Percentiles rank a stretch among this genome's conserved stretches.
Evolutionary conservation across 2,888 invertebrate species (phyloP).

Genomic region (Plutella xylostella): DNA sequence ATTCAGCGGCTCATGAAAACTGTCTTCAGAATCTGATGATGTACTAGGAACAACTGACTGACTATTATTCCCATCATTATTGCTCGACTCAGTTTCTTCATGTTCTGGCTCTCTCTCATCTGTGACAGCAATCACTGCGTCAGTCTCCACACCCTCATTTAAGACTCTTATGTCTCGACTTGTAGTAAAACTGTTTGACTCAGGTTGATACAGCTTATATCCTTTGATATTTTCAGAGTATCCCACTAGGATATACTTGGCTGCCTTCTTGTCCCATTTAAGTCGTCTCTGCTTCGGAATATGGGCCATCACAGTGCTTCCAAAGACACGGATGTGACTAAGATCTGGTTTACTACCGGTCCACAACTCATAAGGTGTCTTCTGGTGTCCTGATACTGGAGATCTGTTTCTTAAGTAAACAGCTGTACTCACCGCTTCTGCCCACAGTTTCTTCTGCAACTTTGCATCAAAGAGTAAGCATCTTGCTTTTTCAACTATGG

Average conservation of each 20-base stretch:
- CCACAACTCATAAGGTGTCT: not conserved
- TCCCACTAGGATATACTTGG: slow-evolving; percentile 21
- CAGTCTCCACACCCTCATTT: not conserved
- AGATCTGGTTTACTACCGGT: not conserved
- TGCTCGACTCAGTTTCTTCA: not conserved
- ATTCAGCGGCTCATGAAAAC: not conserved
- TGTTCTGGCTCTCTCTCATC: not conserved
- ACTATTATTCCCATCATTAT: not conserved
- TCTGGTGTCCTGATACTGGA: too few relatives aligned
- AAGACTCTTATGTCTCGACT: slow-evolving; percentile 1
- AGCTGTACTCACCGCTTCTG: not conserved
- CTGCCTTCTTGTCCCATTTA: slow-evolving; percentile 22
- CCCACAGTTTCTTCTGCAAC: too few relatives aligned
- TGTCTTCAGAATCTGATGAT: not conserved
- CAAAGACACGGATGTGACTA: not conserved
- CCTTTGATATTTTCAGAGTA: slow-evolving; percentile 23
- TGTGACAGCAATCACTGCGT: not conserved
- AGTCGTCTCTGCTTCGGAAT: slow-evolving; percentile 25
- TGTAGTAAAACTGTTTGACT: slow-evolving; percentile 1
- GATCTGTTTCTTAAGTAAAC: not conserved
- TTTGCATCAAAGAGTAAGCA: too few relatives aligned
- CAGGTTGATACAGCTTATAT: slow-evolving; percentile 20
- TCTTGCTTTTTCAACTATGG: too few relatives aligned
- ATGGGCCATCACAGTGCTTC: not conserved
- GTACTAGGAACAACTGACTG: not conserved